These are phyloP conservation scores for Porphyrio hochstetteri DNA, from an alignment of 2,113 vertebrate species.

Conservation along the genomic window DNA sequence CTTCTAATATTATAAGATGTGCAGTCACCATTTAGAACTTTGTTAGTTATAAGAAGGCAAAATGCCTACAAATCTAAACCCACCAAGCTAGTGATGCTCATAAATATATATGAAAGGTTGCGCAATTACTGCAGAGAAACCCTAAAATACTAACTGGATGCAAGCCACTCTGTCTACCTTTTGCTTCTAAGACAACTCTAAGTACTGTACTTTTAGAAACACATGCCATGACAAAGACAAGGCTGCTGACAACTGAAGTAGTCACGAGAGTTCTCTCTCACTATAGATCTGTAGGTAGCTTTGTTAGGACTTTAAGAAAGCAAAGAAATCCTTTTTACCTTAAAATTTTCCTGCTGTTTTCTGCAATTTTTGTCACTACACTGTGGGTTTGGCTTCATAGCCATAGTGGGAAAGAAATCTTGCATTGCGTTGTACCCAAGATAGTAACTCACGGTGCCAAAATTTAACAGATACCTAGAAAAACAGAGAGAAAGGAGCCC, in stretches of 20 bases:
- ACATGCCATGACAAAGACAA: background rate
- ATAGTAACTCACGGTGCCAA: slow-evolving; percentile 94
- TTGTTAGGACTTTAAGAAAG: background rate
- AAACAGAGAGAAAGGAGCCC: background rate
- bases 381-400: slow-evolving; percentile 94
- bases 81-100: background rate
- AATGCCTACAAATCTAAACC: background rate
- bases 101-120: background rate
- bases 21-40: background rate
- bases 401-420: slow-evolving; percentile 96
- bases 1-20: background rate
- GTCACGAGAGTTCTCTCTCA: background rate
- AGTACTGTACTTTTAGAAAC: background rate
- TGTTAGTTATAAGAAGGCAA: background rate
- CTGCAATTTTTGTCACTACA: slow-evolving; percentile 89
- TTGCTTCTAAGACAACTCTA: background rate
- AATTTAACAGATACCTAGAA: slow-evolving; percentile 89
- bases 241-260: background rate
- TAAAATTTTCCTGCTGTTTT: slow-evolving; percentile 86
- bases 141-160: background rate
- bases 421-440: slow-evolving; percentile 98
- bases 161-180: background rate
- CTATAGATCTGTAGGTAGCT: background rate
- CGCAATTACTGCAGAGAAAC: background rate
- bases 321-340: slow-evolving; percentile 70